Conservation (phyloP, 2,888 invertebrate species). For the Acanthosoma haemorrhoidale region DNA sequence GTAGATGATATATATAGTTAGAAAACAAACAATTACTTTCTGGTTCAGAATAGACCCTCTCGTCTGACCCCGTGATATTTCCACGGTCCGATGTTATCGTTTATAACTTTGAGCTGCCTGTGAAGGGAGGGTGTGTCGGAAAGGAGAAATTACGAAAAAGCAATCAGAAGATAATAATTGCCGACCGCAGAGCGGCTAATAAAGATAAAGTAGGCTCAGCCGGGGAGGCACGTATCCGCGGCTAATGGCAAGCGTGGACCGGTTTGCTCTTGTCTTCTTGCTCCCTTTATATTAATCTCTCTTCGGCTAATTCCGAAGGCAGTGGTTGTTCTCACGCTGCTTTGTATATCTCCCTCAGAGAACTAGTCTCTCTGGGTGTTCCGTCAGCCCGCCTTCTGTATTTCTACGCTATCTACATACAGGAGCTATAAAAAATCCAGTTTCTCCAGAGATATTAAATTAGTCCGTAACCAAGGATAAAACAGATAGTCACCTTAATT, state of each 20-base stretch:
- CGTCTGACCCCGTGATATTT: too few relatives aligned
- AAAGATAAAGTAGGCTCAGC: constrained; percentile 14
- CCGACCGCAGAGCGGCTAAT: neutral
- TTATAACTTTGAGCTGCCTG: too few relatives aligned
- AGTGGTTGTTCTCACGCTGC: neutral
- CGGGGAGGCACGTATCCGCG: constrained; percentile 4
- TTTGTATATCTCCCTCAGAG: constrained; percentile 13
- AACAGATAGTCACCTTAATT: too few relatives aligned
- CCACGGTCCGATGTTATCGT: too few relatives aligned
- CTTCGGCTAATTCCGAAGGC: constrained; percentile 7
- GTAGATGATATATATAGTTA: too few relatives aligned
- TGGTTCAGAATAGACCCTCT: too few relatives aligned
- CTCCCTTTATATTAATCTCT: constrained; percentile 21
- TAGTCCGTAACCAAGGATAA: too few relatives aligned
- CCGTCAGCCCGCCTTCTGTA: neutral
- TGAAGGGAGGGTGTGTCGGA: too few relatives aligned
- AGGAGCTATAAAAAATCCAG: too few relatives aligned
- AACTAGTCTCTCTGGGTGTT: neutral
- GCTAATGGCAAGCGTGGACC: constrained; percentile 8
- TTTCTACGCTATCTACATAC: too few relatives aligned
- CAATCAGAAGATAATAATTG: constrained; percentile 25
- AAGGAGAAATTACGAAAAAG: neutral
- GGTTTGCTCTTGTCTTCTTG: neutral
- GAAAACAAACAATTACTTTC: too few relatives aligned
- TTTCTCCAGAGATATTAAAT: too few relatives aligned